Conservation (phyloP, 2,113 vertebrate genomes). For the Felis chaus region DNA sequence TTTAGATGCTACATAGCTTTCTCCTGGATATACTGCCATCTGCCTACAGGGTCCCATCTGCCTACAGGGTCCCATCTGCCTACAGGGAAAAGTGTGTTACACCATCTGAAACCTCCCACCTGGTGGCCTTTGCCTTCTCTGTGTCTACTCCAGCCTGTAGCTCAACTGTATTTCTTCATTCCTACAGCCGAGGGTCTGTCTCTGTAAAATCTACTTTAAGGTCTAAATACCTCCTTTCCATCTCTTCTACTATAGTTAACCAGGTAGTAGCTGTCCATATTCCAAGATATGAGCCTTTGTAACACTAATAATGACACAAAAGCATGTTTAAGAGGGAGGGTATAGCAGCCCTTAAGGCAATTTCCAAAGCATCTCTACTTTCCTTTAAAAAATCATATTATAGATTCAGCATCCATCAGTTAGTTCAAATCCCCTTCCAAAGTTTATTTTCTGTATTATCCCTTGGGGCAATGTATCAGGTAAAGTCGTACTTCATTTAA, state of each 20-base stretch:
- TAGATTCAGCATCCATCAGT: not conserved
- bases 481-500: not conserved
- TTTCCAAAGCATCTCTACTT: not conserved
- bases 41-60: not conserved
- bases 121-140: not conserved
- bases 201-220: not conserved
- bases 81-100: not conserved
- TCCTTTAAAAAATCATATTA: not conserved
- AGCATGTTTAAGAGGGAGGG: not conserved
- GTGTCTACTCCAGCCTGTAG: not conserved
- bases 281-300: not conserved
- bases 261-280: not conserved
- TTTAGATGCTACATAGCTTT: not conserved
- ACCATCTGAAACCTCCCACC: not conserved
- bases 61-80: not conserved
- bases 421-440: not conserved
- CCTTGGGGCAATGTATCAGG: not conserved
- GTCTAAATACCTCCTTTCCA: not conserved
- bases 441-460: not conserved
- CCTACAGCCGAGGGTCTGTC: not conserved
- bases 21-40: not conserved
- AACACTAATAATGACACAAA: not conserved
- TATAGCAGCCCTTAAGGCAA: not conserved
- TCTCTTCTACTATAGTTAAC: not conserved
- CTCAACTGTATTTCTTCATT: not conserved